Conservation (phyloP, 2,797 vertebrate species). For the Neosilurus mollespiculum region DNA sequence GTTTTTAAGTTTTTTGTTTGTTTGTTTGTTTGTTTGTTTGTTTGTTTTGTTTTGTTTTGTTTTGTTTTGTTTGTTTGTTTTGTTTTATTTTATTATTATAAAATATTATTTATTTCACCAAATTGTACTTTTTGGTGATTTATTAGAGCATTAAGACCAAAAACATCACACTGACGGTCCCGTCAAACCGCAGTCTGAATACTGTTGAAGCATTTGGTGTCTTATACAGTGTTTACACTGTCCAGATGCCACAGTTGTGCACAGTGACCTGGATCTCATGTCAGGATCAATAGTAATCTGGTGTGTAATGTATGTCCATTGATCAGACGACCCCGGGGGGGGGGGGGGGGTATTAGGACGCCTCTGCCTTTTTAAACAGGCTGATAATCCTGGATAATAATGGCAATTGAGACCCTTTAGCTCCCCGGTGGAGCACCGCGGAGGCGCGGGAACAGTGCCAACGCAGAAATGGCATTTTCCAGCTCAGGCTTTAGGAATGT, state of each 20-base stretch:
- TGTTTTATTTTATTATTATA: background rate
- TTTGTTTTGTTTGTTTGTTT: background rate
- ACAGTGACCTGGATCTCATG: background rate
- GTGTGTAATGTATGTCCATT: conserved; percentile 74
- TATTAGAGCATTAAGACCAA: background rate
- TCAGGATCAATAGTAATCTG: conserved; percentile 74
- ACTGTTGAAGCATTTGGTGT: conserved; percentile 55
- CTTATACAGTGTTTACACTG: conserved; percentile 56
- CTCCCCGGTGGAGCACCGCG: conserved; percentile 44
- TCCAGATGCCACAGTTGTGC: conserved; percentile 67
- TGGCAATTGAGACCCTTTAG: conserved; percentile 37
- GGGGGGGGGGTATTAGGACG: conserved; percentile 42
- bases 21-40: background rate
- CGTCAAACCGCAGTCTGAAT: background rate
- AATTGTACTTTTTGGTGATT: background rate
- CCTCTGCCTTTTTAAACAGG: conserved; percentile 44
- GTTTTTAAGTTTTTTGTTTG: too few species aligned
- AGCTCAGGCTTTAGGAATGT: background rate
- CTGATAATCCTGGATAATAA: conserved; percentile 47
- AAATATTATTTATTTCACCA: background rate
- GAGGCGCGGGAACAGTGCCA: too few species aligned
- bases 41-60: background rate
- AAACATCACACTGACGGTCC: background rate
- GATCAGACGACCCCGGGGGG: conserved; percentile 59
- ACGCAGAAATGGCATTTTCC: conserved; percentile 1